Evolutionary conservation across 2,113 vertebrate genomes (phyloP), one percentile per base, ranked within the genome.

Genomic region (Elephas maximus): DNA sequence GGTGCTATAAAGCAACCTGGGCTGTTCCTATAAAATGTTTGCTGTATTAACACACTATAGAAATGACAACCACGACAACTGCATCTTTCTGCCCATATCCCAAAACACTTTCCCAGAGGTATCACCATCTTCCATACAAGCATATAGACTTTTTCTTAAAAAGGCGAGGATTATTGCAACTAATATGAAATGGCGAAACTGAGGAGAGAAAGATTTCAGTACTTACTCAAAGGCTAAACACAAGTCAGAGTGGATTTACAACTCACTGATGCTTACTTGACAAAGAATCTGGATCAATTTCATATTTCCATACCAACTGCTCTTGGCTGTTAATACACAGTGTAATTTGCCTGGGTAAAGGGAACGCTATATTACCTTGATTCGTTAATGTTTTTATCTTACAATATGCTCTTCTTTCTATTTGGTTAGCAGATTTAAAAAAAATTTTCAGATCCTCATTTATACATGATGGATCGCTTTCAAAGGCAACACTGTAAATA

Each of bases 401-500:
- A 71, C 10, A 89, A 82, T 15, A 60, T 37, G 60, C 20, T 77
- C 37, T 93, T 82, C 23, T 76, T 93, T 89, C 28, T 88, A 88
- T 82, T 88, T 97, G 48, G 37, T 93, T 85, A 87, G 73, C 6
- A 82, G 44, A 69, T 69, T 79, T 51, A n/a, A 83, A 80, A 78
- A n/a, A 83, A 80, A 78, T 84, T 91, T 67, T 97, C 45, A 96
- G 65, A 62, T 21, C 62, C 21, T 73, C n/a, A 79, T 20, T 83
- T 65, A 78, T 73, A 90, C 17, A 48, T 82, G 57, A 87, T 48
- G 26, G 30, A 77, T 96, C 62, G 73, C 53, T 88, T 95, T 92
- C 48, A 93, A 95, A 95, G 69, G 87, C 74, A 81, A 74, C 17
- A 77, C 33, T 95, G 37, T 76, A 96, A 94, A 91, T 3, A 97